A percentile compares a stretch with the other conserved stretches of the same genome.
Evolutionary conservation across 2,797 vertebrate genomes (phyloP).

Genomic region (Chiroxiphia lanceolata): DNA sequence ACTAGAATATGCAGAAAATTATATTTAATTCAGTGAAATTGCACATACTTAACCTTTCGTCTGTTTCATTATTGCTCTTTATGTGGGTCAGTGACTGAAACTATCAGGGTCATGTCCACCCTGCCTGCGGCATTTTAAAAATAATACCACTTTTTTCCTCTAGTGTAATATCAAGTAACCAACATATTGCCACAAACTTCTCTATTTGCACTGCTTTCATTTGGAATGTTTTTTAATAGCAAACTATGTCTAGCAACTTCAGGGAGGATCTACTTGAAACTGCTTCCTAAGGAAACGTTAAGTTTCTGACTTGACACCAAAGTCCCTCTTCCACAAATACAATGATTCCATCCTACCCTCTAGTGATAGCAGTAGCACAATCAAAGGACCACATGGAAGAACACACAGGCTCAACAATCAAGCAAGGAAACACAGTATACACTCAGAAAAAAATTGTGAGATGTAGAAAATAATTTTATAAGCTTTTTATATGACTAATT

Average conservation of each 20-base stretch:
- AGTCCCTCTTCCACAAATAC: neutral
- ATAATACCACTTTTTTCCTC: neutral
- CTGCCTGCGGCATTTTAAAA: neutral
- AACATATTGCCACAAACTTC: neutral
- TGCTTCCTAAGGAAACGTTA: neutral
- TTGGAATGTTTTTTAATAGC: neutral
- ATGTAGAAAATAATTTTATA: neutral
- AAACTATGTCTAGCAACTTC: neutral
- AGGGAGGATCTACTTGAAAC: neutral
- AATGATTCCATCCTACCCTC: neutral
- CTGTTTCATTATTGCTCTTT: neutral
- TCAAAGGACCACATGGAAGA: neutral
- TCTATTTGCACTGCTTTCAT: neutral
- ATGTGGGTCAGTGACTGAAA: neutral
- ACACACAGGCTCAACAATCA: neutral
- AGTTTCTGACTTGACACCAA: neutral
- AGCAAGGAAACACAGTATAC: neutral
- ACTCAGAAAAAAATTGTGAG: neutral
- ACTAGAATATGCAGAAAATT: neutral
- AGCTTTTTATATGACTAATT: neutral
- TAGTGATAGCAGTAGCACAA: neutral
- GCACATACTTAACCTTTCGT: neutral
- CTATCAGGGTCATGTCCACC: neutral
- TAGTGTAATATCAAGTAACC: neutral
- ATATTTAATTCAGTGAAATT: neutral